A percentile compares a stretch with the other conserved stretches of the same genome.
phyloP scores from a whole-genome alignment of 2,888 invertebrate species.

The Psococerastis gibbosa region DNA sequence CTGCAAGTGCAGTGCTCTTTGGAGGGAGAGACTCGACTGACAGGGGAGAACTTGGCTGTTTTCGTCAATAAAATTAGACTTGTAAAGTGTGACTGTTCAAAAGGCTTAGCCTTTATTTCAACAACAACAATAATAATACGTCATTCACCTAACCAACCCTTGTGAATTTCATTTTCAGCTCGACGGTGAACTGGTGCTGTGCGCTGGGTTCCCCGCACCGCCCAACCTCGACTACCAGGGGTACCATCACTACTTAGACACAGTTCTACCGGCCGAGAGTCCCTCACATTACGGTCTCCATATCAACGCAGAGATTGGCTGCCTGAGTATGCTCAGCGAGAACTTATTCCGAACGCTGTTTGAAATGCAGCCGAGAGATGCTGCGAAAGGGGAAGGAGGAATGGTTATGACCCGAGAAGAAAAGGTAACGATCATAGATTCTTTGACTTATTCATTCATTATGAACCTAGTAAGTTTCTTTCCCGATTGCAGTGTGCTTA shows the following conservation, averaged over 20 bases:
- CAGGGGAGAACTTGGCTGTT: too few species aligned
- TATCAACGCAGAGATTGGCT: conserved; percentile 89
- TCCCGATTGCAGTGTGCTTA: too few species aligned
- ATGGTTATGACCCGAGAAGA: conserved; percentile 62
- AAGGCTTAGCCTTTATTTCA: too few species aligned
- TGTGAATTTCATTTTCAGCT: conserved; percentile 36
- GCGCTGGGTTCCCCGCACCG: conserved; percentile 70
- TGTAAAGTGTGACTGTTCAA: too few species aligned
- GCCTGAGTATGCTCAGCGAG: conserved; percentile 71
- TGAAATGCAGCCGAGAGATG: conserved; percentile 76
- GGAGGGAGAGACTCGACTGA: too few species aligned
- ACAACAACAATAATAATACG: too few species aligned
- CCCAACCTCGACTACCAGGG: conserved; percentile 72
- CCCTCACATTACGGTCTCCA: conserved; percentile 83
- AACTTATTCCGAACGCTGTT: conserved; percentile 65
- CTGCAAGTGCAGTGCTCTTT: too few species aligned
- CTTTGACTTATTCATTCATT: conserved; percentile 1
- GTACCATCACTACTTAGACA: conserved; percentile 78
- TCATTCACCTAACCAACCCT: too few species aligned
- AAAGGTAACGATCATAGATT: conserved; percentile 30
- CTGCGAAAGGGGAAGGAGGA: conserved; percentile 49
- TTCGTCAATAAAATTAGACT: too few species aligned
- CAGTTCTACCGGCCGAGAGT: conserved; percentile 67
- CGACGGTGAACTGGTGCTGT: conserved; percentile 66
- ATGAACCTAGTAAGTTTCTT: too few species aligned